These are phyloP conservation scores for Amblyopsis rosae DNA, from an alignment of 2,113 vertebrate species.

Conservation along the genomic window DNA sequence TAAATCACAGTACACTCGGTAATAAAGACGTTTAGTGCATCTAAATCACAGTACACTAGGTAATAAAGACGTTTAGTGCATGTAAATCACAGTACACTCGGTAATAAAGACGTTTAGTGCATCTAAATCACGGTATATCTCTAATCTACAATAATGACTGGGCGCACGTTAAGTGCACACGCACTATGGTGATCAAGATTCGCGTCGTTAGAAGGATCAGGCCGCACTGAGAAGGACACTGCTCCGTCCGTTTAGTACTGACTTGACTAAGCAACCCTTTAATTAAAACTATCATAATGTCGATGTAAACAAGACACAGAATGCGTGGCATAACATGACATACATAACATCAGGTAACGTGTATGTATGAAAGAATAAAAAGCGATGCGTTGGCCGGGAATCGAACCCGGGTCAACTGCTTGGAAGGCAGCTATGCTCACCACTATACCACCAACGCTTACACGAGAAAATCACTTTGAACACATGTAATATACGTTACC, in stretches of 20 bases:
- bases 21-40: neutral
- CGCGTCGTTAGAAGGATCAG: neutral
- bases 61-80: neutral
- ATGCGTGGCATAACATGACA: no score
- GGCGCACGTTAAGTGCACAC: neutral
- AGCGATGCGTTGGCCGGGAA: constrained; percentile 37
- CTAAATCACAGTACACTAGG: no score
- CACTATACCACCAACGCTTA: constrained; percentile 54
- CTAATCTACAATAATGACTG: neutral
- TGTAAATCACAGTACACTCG: neutral
- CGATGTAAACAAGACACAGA: no score
- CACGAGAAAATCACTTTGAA: neutral
- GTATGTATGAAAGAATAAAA: no score
- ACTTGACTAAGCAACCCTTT: no score
- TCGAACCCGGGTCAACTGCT: constrained; percentile 55
- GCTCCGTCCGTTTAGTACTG: no score
- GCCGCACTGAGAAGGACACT: neutral
- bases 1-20: no score
- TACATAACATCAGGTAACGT: no score
- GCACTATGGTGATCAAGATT: neutral
- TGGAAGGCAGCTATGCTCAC: constrained; percentile 61
- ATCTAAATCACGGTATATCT: neutral
- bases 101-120: neutral
- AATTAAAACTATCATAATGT: no score
- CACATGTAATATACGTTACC: constrained; percentile 68